phyloP scores from a whole-genome alignment of 2,113 vertebrate species.

The Actenoides lindsayi region DNA sequence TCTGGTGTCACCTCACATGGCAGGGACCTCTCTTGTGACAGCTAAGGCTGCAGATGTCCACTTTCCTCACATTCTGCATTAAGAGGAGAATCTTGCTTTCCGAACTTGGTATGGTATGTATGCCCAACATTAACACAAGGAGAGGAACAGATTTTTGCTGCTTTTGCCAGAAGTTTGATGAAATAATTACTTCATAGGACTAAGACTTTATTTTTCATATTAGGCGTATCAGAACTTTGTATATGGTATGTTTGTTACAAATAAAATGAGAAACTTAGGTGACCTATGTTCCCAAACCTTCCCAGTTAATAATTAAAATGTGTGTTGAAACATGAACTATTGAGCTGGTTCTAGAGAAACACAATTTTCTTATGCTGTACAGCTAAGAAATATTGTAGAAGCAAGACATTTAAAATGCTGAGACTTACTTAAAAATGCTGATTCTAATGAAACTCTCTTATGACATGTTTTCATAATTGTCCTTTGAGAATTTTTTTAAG shows the following conservation, averaged over 20 bases:
- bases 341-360: conserved; percentile 6
- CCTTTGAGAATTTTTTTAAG: background rate
- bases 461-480: background rate
- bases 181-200: background rate
- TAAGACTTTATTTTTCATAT: background rate
- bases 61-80: fast-evolving
- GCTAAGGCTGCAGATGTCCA: fast-evolving
- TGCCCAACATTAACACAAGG: fast-evolving
- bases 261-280: background rate
- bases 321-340: background rate
- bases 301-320: conserved; percentile 34
- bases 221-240: background rate
- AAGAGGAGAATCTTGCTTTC: background rate
- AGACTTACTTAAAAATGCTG: conserved; percentile 1
- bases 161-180: background rate
- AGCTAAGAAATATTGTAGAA: conserved; percentile 22
- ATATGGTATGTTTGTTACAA: background rate
- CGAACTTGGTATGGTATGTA: no score
- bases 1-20: background rate
- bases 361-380: background rate
- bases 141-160: background rate
- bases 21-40: background rate
- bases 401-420: background rate
- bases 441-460: background rate
- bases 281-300: background rate